These are phyloP conservation scores for Lontra canadensis DNA, from an alignment of 2,113 vertebrate species.

Conservation along the genomic window DNA sequence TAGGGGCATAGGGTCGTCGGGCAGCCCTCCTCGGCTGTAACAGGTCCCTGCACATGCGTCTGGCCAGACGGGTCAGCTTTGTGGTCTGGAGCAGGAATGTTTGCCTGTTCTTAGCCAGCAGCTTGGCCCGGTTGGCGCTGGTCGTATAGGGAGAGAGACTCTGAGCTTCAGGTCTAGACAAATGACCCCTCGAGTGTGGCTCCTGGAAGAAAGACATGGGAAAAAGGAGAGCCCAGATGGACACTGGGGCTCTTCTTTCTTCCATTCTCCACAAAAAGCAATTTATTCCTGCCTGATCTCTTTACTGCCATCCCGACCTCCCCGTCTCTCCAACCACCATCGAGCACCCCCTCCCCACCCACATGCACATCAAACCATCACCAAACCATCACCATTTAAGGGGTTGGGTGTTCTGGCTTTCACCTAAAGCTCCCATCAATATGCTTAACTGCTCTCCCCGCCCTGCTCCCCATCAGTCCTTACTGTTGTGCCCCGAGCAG, in stretches of 20 bases:
- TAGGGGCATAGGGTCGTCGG: slow-evolving; percentile 93
- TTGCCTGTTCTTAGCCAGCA: slow-evolving; percentile 95
- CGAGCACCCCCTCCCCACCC: neutral
- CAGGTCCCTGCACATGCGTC: slow-evolving; percentile 94
- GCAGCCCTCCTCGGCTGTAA: slow-evolving; percentile 93
- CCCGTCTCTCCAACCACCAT: neutral
- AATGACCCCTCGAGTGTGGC: slow-evolving; percentile 87
- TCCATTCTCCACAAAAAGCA: neutral
- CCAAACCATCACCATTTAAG: neutral
- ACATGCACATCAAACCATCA: neutral
- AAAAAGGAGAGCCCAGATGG: neutral
- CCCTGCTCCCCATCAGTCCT: slow-evolving; percentile 36
- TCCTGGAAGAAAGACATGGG: slow-evolving; percentile 81
- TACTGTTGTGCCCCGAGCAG: slow-evolving; percentile 90
- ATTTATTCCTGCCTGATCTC: neutral
- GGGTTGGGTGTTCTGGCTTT: neutral
- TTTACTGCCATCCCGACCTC: neutral
- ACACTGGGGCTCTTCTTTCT: neutral
- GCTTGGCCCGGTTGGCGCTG: slow-evolving; percentile 93
- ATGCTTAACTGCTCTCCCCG: neutral
- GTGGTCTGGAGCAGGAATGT: slow-evolving; percentile 96
- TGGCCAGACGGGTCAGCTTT: slow-evolving; percentile 93
- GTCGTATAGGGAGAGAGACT: slow-evolving; percentile 93
- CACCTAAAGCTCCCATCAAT: neutral
- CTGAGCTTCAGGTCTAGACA: slow-evolving; percentile 94